phyloP scores from a whole-genome alignment of 2,113 vertebrate species.

The Circaetus cinerascens region DNA sequence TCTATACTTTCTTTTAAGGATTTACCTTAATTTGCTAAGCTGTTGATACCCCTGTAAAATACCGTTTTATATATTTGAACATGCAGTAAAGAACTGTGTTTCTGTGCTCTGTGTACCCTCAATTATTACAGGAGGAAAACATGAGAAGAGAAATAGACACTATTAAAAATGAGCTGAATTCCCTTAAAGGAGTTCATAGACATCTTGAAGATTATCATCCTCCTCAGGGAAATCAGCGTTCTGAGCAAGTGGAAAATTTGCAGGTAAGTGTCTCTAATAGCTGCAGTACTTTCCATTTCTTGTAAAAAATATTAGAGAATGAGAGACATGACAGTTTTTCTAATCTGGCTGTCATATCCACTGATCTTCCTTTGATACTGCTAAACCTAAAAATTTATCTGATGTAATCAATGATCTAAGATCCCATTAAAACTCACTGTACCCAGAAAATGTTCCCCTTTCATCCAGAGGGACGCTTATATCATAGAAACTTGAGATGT shows the following conservation, averaged over 20 bases:
- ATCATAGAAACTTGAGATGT: background rate
- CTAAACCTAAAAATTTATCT: background rate
- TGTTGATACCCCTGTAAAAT: background rate
- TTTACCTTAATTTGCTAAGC: background rate
- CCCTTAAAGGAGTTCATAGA: conserved; percentile 61
- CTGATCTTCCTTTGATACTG: background rate
- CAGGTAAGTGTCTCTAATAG: conserved; percentile 57
- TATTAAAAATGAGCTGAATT: conserved; percentile 71
- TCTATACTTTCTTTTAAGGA: background rate
- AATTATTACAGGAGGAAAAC: conserved; percentile 67
- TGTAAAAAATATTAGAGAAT: background rate
- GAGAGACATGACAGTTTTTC: background rate
- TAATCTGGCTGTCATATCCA: background rate
- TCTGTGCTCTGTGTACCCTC: conserved; percentile 7
- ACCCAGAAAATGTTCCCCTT: background rate
- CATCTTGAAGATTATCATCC: conserved; percentile 62
- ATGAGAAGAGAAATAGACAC: conserved; percentile 65
- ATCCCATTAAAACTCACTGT: background rate
- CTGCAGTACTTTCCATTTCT: background rate
- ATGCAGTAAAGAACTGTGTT: background rate
- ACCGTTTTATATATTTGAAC: background rate
- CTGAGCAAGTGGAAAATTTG: conserved; percentile 23
- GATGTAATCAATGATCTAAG: background rate
- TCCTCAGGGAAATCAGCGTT: conserved; percentile 30
- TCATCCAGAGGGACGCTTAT: background rate